Base-by-base conservation (phyloP, 35 echinoderm and acorn worm species). In the Apostichopus californicus region DNA sequence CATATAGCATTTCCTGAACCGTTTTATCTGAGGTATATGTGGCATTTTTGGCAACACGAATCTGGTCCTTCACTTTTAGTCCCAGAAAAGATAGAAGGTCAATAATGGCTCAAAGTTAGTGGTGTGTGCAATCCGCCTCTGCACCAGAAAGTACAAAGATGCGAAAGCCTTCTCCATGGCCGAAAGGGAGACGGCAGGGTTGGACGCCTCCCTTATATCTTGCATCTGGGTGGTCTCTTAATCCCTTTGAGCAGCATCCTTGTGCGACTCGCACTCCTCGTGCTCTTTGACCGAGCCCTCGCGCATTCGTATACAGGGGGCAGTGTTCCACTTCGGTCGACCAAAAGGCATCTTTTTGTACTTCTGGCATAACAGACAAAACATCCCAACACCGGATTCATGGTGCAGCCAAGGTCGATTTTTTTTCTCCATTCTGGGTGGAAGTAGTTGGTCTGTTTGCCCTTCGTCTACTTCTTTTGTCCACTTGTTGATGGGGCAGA, bases 121-220 rank as follows among this genome's bases (percentile, higher is more conserved):
- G 24, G 24, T 25, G 24, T 25, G 24, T 25, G 24, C 24, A 25
- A 25, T 25, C 24, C 24, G 80, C 20, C 84, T 70, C 77, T 93
- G 85, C 52, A 75, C 92, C 55, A 93, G 84, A 73, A 93, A 93
- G 73, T 93, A 93, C 52, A 89, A 21, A 52, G 83, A 78, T 75
- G 89, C 26, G 59, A 93, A 93, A 72, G 65, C 92, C 60, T 93
- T 15, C 5, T 55, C 23, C 84, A 88, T 93, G 18, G 21, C 5
- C 46, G 77, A 52, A 78, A 20, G 57, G 13, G 28, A 57, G 55
- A 89, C 9, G 61, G 61, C 14, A 65, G 8, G 61, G 14, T 89
- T 61, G 8, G 89, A 21, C 7, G 73, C 66, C 22, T 82, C 82
- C 53, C 52, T 90, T 28, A 72, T 73, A 9, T 23, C n/a, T 63